These are phyloP conservation scores for Acropora tenuis DNA, from an alignment of 64 coral and sea anemone genomes.

Conservation along the genomic window DNA sequence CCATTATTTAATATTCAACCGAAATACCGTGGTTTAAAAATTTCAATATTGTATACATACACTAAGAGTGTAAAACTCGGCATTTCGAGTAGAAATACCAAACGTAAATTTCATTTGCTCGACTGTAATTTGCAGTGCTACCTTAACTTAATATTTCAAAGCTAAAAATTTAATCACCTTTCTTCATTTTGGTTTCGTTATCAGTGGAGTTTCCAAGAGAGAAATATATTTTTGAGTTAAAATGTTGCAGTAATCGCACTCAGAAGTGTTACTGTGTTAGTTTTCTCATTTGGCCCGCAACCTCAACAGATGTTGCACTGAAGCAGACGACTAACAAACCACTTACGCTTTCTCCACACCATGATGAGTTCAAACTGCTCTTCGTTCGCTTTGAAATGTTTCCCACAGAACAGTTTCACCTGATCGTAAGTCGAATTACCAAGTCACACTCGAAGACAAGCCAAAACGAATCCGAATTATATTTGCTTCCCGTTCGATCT, in stretches of 20 bases:
- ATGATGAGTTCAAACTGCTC: not conserved
- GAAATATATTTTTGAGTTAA: not conserved
- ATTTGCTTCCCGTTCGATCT: not conserved
- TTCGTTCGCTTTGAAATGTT: not conserved
- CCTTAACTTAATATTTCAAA: no score
- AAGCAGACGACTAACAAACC: not conserved
- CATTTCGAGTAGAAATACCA: not conserved
- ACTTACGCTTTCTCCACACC: conserved; percentile 6
- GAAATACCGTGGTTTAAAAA: not conserved
- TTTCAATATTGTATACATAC: not conserved
- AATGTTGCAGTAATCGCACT: not conserved
- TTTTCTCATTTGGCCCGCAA: not conserved
- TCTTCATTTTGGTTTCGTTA: no score
- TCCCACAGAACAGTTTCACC: not conserved
- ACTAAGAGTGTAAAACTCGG: not conserved
- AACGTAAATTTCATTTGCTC: not conserved
- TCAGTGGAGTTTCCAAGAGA: not conserved
- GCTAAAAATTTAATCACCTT: no score
- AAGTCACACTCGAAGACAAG: not conserved
- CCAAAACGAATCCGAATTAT: not conserved
- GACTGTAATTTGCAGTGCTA: not conserved
- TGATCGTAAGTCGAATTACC: not conserved
- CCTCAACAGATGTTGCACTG: not conserved
- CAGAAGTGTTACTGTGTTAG: not conserved
- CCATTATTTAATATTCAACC: conserved; percentile 10